phyloP scores from a whole-genome alignment of 2,888 invertebrate genomes.

The Agriopis leucophaearia region DNA sequence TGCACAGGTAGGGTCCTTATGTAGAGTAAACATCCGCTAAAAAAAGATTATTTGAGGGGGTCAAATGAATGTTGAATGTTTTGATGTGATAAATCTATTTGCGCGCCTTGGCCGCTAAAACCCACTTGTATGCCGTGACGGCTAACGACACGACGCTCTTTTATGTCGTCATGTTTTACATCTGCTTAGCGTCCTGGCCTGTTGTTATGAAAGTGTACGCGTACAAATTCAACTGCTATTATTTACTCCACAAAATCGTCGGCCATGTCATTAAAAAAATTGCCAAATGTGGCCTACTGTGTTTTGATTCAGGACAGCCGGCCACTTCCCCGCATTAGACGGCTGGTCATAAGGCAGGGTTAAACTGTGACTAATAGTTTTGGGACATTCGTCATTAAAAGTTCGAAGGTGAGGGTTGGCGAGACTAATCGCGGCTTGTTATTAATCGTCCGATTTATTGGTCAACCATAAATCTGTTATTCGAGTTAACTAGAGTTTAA shows the following conservation, averaged over 20 bases:
- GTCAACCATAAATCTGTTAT: not conserved
- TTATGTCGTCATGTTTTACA: too few relatives aligned
- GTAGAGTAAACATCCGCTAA: too few relatives aligned
- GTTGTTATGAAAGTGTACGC: not conserved
- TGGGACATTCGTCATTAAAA: constrained; percentile 30
- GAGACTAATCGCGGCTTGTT: constrained; percentile 12
- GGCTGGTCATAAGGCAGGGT: constrained; percentile 25
- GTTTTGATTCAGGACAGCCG: not conserved
- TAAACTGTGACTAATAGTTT: constrained; percentile 31
- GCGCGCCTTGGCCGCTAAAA: too few relatives aligned
- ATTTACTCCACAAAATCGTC: not conserved
- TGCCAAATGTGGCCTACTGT: not conserved
- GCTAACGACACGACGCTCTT: too few relatives aligned
- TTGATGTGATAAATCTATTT: too few relatives aligned
- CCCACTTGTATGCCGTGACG: too few relatives aligned
- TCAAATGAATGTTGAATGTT: too few relatives aligned
- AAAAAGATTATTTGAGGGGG: too few relatives aligned
- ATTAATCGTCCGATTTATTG: constrained; percentile 16
- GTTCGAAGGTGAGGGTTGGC: constrained; percentile 26
- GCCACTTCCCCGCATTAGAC: constrained; percentile 15
- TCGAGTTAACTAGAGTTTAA: not conserved
- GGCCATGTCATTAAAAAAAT: not conserved
- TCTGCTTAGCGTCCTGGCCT: too few relatives aligned
- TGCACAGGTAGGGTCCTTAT: too few relatives aligned
- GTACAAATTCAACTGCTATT: not conserved